Evolutionary conservation across 2,797 vertebrate species (phyloP), one percentile per base, ranked within the genome.

Genomic region (Platyrinchus mystaceus): DNA sequence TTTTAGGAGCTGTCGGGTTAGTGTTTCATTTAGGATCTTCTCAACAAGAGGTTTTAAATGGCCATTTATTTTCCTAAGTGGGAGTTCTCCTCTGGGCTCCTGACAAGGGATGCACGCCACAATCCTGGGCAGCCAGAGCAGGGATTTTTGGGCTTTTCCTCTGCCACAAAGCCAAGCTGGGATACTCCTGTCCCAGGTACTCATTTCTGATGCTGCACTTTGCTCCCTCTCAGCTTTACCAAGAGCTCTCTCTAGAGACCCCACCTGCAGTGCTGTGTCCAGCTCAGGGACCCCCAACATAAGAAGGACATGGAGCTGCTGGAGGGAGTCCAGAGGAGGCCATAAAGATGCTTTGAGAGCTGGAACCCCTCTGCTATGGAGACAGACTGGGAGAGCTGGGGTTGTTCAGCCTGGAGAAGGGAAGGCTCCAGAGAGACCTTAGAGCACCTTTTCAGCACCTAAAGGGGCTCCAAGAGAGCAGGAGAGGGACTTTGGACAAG

Each of bases 91-190:
- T 84, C 23, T 7, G 1, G 14, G 12, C 10, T 68, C 8, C 56
- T 24, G 52, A 26, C 1, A 0, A 3, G 34, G 63, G 41, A 20
- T 36, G 17, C 55, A 28, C 49, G 3, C 9, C 1, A 4, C 59
- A 7, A n/a, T 10, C 58, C 55, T 44, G 34, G 9, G 19, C 77
- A 80, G 41, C 26, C 14, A 4, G 32, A 5, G 6, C 21, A 16
- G 53, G 24, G 30, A 44, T 50, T 6, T 5, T 0, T 23, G 41
- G 43, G 7, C 10, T 77, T 88, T 20, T 39, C 39, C 43, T 73
- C 47, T 63, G 64, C 47, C 58, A 17, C 23, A 56, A 49, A 90
- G 46, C 44, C 41, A 23, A 10, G 28, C 9, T 58, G 26, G 62
- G 70, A 14, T 50, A 18, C 11, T 85, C 22, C 63, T 44, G 16